Conservation (phyloP, 2,113 vertebrate genomes). For the Amblyopsis rosae region DNA sequence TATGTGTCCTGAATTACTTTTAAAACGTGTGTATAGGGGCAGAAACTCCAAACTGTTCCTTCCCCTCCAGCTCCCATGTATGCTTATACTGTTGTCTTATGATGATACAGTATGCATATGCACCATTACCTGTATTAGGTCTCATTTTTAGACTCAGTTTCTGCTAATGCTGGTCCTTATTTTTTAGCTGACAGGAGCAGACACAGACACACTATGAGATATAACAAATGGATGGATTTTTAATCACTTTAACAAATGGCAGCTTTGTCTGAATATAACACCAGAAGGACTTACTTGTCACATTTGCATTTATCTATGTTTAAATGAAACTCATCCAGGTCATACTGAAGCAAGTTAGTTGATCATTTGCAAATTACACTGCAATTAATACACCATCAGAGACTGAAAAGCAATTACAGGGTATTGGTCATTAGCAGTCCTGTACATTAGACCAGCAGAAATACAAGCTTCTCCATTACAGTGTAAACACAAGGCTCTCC, state of each 20-base stretch:
- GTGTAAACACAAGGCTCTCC: conserved; percentile 35
- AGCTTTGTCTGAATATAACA: conserved; percentile 34
- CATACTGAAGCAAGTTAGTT: conserved; percentile 44
- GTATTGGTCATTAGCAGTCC: conserved; percentile 50
- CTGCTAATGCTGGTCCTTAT: conserved; percentile 19
- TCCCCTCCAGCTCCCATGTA: no score
- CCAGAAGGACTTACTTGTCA: conserved; percentile 37
- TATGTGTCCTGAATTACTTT: no score
- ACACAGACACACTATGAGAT: conserved; percentile 6
- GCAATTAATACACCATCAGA: conserved; percentile 57
- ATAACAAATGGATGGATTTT: neutral
- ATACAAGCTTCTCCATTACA: conserved; percentile 52
- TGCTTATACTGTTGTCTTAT: no score
- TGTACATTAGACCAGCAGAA: conserved; percentile 39
- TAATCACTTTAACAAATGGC: neutral
- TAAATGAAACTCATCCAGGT: conserved; percentile 43
- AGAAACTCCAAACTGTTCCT: conserved; percentile 16
- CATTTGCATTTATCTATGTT: conserved; percentile 41
- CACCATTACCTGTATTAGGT: neutral
- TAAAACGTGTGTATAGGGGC: neutral
- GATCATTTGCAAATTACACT: conserved; percentile 60
- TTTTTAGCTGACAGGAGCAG: conserved; percentile 38
- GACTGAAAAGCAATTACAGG: conserved; percentile 54
- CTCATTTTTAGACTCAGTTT: conserved; percentile 17
- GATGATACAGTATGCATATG: no score